These are phyloP conservation scores for Diglossa cyanea DNA, from an alignment of 2,797 vertebrate genomes.

Conservation along the genomic window DNA sequence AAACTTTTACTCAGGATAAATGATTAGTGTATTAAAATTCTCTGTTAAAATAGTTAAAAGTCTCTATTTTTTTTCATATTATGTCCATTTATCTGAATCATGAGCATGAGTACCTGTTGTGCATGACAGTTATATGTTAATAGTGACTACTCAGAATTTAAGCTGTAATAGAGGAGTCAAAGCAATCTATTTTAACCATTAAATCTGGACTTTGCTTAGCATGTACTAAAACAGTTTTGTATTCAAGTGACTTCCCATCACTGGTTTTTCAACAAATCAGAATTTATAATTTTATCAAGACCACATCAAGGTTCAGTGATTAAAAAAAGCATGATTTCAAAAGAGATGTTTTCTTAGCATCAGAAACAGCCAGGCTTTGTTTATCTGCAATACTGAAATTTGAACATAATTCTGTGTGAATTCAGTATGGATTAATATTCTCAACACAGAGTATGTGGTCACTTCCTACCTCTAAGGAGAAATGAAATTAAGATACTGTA, in stretches of 20 bases:
- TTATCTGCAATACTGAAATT: background rate
- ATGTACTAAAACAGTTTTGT: background rate
- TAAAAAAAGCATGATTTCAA: background rate
- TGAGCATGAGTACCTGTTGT: background rate
- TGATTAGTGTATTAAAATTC: background rate
- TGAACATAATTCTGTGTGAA: background rate
- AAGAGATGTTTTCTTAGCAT: background rate
- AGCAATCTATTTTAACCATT: background rate
- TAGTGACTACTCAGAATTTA: background rate
- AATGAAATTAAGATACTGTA: background rate
- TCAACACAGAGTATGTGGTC: background rate
- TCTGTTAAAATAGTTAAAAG: background rate
- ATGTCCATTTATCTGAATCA: background rate
- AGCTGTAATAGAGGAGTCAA: background rate
- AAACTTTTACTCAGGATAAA: background rate
- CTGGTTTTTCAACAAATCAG: background rate
- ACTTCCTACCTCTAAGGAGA: background rate
- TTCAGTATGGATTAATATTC: background rate
- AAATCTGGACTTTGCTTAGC: background rate
- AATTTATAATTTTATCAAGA: background rate
- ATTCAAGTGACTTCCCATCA: background rate
- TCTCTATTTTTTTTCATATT: fast-evolving
- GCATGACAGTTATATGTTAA: background rate
- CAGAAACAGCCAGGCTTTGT: background rate
- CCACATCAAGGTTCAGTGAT: background rate